A percentile compares a stretch with the other conserved stretches of the same genome.
These are phyloP conservation scores for Ibycter americanus DNA, from an alignment of 2,797 vertebrate species.

Conservation along the genomic window DNA sequence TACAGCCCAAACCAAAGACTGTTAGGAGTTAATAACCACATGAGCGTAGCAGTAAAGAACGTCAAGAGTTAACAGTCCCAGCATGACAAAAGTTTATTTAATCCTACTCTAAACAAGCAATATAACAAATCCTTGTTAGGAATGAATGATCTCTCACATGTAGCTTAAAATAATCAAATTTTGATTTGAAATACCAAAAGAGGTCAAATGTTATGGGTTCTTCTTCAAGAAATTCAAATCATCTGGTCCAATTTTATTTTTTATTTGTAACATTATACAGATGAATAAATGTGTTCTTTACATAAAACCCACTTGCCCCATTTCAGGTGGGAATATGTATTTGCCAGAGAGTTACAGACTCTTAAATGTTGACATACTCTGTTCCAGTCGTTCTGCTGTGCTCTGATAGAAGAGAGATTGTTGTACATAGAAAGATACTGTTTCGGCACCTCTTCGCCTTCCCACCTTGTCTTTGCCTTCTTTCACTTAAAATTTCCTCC, in stretches of 20 bases:
- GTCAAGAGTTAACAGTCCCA: background rate
- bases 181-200: conserved; percentile 10
- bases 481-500: background rate
- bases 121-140: conserved; percentile 31
- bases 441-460: background rate
- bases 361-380: background rate
- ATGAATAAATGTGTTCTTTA: background rate
- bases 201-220: background rate
- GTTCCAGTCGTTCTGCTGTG: background rate
- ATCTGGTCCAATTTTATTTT: background rate
- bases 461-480: background rate
- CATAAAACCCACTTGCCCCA: background rate
- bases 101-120: conserved; percentile 20
- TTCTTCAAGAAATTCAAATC: background rate
- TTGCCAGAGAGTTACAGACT: background rate
- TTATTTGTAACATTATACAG: conserved; percentile 31
- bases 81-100: background rate
- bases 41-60: background rate
- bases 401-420: background rate
- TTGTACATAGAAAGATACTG: background rate
- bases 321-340: background rate
- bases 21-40: background rate
- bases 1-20: background rate
- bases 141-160: conserved; percentile 25
- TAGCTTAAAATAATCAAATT: conserved; percentile 39